Evolutionary conservation across 2,113 vertebrate genomes (phyloP), one percentile per base, ranked within the genome.

Genomic region (Vanacampus margaritifer): DNA sequence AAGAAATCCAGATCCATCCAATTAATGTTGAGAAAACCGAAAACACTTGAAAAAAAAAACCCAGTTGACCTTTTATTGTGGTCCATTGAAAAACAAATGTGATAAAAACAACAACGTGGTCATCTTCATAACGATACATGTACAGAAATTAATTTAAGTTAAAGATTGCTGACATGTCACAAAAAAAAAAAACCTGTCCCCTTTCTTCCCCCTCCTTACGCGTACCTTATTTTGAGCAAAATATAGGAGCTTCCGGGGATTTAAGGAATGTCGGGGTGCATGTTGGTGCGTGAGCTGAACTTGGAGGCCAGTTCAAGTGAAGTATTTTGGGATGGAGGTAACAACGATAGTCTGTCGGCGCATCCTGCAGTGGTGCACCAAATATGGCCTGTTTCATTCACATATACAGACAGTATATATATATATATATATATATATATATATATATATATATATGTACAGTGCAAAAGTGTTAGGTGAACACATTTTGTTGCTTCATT

Each of bases 101-200:
- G 76, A 85, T 87, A 86, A 86, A 86, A 89, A 87, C 85, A 86
- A 84, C 78, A 74, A 86, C 68, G 80, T 76, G 79, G 68, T 86
- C 77, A 82, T 79, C 72, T 84, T 83, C 78, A 81, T 83, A 86
- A 85, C 71, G 82, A 83, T 45, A 81, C 74, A 88, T 79, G 71
- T 69, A 79, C 86, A 78, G 82, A 87, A 89, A 87, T 87, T 87
- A 85, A 88, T 87, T 88, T 79, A 86, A 87, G 24, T 83, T 74
- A 84, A 54, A 79, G 76, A 78, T 87, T 85, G 84, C 75, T 78
- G 81, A 84, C 54, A 57, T 74, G 82, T 83, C 74, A 77, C 67
- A 65, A 73, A 80, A 82, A 80, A 82, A 84, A 79, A 75, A 69
- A 73, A 72, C 72, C 68, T 68, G 63, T 64, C 39, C 12, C 10